Base-by-base conservation (phyloP, 2,888 invertebrate genomes). In the Agrochola circellaris region DNA sequence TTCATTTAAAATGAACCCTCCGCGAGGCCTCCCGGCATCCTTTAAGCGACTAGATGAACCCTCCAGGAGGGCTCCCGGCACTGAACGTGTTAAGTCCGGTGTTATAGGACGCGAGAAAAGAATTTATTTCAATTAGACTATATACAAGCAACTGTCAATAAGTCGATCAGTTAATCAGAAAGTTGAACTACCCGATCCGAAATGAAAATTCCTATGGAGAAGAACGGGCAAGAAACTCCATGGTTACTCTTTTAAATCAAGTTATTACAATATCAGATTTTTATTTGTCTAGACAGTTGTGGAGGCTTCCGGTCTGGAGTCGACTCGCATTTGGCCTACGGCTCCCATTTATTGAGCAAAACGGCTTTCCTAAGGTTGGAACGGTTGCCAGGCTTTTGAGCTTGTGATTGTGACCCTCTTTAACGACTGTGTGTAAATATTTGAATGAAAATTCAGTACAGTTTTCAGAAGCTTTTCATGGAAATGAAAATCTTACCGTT, bases 311-410 rank as follows among this genome's bases (percentile, higher is more conserved):
- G 3, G 48, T 51, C 23, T 68, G 38, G 8, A n/a, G 13, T 51
- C 15, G 9, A 4, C 23, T 26, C 11, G 23, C 34, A 56, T 42
- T 77, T 77, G 79, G 77, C 58, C 1, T 7, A 6, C 8, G 11
- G 20, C 5, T 34, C 30, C 51, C 68, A 34, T 79, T 69, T 54
- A 51, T 20, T 23, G 30, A 42, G 20, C 17, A 51, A 68, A 51
- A 30, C 23, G 58, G 79, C 42, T 42, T 60, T 26, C 38, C 3
- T 67, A n/a, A 79, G 42, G 38, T n/a, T 60, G 58, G 20, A n/a
- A 38, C 20, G 2, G 38, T 20, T 51, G 70, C 70, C 60, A 79
- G 34, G 42, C 15, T 61, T 70, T 61, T 79, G 34, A n/a, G 26
- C 34, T 17, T 26, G 17, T 48, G 26, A 30, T 30, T 67, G 48